Evolutionary conservation across 1,140 invertebrate genomes (phyloP).

Genomic region (Drosophila watanabei): DNA sequence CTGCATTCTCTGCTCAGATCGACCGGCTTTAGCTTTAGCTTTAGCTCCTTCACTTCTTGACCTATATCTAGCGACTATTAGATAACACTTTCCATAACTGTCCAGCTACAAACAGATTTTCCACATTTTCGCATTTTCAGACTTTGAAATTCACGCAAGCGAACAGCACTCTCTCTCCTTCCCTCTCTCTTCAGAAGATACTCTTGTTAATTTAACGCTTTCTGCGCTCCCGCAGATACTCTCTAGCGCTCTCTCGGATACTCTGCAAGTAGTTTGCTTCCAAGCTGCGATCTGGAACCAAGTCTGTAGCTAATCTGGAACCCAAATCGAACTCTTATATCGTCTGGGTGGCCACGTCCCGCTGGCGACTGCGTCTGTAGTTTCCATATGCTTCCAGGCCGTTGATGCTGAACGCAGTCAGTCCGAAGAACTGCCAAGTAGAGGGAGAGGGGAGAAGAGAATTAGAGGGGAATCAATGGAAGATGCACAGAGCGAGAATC

Average conservation of each 20-base stretch:
- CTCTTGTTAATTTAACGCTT: constrained; percentile 5
- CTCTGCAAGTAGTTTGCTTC: neutral
- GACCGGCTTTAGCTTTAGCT: neutral
- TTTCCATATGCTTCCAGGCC: constrained; percentile 58
- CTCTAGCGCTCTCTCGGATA: constrained; percentile 2
- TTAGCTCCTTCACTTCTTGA: constrained; percentile 16
- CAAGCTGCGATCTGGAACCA: neutral
- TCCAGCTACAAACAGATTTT: constrained; percentile 4
- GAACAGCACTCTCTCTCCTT: neutral
- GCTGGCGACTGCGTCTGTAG: constrained; percentile 60
- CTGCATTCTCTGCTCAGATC: constrained; percentile 6
- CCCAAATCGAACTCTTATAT: constrained; percentile 27
- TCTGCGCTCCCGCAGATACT: neutral
- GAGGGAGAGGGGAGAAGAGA: neutral
- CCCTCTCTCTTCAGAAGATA: neutral
- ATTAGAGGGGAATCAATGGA: neutral
- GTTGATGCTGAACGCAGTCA: constrained; percentile 65
- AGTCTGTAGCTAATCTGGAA: neutral
- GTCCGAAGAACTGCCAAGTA: constrained; percentile 60
- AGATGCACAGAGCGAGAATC: neutral
- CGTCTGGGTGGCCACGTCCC: constrained; percentile 68
- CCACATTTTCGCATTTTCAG: constrained; percentile 17
- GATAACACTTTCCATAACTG: constrained; percentile 27
- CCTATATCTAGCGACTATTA: constrained; percentile 42
- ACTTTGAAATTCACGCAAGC: constrained; percentile 4